These are phyloP conservation scores for Conus ventricosus DNA, from an alignment of 1,140 invertebrate genomes.

Conservation along the genomic window DNA sequence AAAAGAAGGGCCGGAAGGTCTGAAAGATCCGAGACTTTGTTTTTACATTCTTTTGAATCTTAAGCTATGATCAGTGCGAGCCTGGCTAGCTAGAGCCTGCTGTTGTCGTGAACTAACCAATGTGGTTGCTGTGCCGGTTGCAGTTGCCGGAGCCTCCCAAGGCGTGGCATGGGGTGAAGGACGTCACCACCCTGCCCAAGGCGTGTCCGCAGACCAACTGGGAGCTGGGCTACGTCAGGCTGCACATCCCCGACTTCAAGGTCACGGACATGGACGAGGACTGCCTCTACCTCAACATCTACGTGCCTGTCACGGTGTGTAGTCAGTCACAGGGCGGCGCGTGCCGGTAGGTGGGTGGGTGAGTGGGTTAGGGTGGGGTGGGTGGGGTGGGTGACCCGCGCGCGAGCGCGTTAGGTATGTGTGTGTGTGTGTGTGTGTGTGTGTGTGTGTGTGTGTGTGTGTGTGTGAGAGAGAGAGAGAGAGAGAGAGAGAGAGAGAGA, in stretches of 20 bases:
- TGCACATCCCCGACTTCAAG: conserved; percentile 47
- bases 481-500: too few relatives aligned
- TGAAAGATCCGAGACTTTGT: not conserved
- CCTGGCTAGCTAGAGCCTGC: not conserved
- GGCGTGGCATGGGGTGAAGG: conserved; percentile 37
- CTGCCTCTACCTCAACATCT: conserved; percentile 63
- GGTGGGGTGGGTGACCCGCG: not conserved
- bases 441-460: too few relatives aligned
- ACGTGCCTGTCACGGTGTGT: conserved; percentile 45
- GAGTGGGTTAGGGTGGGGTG: too few relatives aligned
- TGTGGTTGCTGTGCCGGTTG: not conserved
- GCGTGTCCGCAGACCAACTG: conserved; percentile 50
- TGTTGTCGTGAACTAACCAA: not conserved
- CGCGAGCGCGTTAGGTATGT: not conserved
- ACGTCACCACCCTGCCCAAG: conserved; percentile 35
- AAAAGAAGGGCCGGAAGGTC: too few relatives aligned
- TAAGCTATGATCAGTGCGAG: not conserved
- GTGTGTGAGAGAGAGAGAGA: too few relatives aligned
- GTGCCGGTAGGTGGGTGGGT: not conserved
- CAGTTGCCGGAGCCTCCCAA: conserved; percentile 43
- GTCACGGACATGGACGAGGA: conserved; percentile 50
- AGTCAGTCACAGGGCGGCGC: not conserved
- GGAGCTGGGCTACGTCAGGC: conserved; percentile 45
- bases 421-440: not conserved
- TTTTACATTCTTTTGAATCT: not conserved